Evolutionary conservation across 2,797 vertebrate species (phyloP), one percentile per base, ranked within the genome.

Genomic region (Philypnodon macrostomus): DNA sequence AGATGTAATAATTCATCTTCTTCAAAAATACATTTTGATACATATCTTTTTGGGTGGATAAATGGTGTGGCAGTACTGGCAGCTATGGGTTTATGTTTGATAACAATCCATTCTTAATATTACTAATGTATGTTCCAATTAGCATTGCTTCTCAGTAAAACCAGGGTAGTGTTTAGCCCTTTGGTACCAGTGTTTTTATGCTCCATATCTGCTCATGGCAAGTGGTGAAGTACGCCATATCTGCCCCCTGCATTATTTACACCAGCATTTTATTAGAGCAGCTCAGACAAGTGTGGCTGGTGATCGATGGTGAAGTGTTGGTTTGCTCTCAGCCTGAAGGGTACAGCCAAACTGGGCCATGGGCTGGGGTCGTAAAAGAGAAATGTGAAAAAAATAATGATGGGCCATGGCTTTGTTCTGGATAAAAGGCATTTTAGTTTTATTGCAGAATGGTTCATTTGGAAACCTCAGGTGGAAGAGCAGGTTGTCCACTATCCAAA

Each of bases 181-280:
- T n/a, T n/a, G n/a, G n/a, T n/a, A n/a, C n/a, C 64, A 57, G 63
- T 67, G 55, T 48, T 83, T 87, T 87, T 88, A 86, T 78, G 68
- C 79, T 68, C 70, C 53, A 57, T 73, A 75, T 84, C 70, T 65
- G 67, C 72, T 47, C 69, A 36, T 63, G 46, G 78, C 73, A 72
- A 85, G 81, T 70, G 67, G 61, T 58, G 50, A 60, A 24, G 70
- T 17, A 10, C 33, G 49, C 70, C 68, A 63, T 64, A 74, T 79
- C 80, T 60, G 51, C 64, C 70, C 67, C 59, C 56, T 65, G 61
- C 75, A 83, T 82, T 84, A 87, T 87, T 85, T 86, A 88, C 84
- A 73, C 71, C 81, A 69, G 52, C 21, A 62, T 86, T 88, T 87
- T 88, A 85, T 76, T 78, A 72, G 85, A 77, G 60, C 83, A 80